Percentiles rank a stretch among this genome's conserved stretches.
Evolutionary conservation across 2,888 invertebrate genomes (phyloP).

Genomic region (Polydrusus tereticollis): DNA sequence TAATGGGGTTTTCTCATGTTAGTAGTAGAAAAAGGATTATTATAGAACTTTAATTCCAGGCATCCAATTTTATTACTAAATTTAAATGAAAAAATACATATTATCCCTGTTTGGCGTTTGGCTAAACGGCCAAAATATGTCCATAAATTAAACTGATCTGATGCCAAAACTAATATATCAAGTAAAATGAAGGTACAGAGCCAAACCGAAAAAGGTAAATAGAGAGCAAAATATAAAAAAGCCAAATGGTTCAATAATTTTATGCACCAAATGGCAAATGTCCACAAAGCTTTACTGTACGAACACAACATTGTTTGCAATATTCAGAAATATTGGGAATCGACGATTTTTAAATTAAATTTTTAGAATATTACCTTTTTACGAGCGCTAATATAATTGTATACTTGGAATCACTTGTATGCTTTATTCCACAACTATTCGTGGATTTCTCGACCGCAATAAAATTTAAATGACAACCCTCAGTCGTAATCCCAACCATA

Average conservation of each 20-base stretch:
- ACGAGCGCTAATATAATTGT: too few species aligned
- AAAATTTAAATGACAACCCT: too few species aligned
- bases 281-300: not conserved
- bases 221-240: constrained; percentile 9
- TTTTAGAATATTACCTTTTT: too few species aligned
- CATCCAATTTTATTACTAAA: not conserved
- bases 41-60: too few species aligned
- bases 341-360: not conserved
- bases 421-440: too few species aligned
- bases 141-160: not conserved
- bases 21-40: too few species aligned
- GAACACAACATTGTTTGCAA: constrained; percentile 7
- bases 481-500: too few species aligned
- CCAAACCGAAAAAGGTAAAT: constrained; percentile 1
- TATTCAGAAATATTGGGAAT: constrained; percentile 5
- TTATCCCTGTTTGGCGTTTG: not conserved
- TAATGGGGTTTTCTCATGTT: too few species aligned
- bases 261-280: constrained; percentile 11
- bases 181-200: not conserved
- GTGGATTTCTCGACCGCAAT: too few species aligned
- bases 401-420: too few species aligned
- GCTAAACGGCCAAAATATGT: constrained; percentile 2
- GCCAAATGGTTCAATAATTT: constrained; percentile 9
- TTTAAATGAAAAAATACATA: not conserved
- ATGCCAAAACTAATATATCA: constrained; percentile 7